Percentiles rank a stretch among this genome's conserved stretches.
Evolutionary conservation across 2,113 vertebrate genomes (phyloP).

Genomic region (Halcyon senegalensis): DNA sequence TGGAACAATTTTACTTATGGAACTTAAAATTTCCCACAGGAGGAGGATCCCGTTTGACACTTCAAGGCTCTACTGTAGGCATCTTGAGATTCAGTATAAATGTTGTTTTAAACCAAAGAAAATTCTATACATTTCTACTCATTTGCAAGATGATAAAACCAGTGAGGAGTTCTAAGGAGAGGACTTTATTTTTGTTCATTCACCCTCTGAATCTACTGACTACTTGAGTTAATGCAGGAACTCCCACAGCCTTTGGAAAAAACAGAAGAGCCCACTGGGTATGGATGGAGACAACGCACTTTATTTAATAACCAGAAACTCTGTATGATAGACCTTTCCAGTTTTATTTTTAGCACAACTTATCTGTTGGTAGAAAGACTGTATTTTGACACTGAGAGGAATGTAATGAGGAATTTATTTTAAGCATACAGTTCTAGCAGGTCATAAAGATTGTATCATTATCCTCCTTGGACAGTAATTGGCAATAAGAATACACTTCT

Average conservation of each 20-base stretch:
- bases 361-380: neutral
- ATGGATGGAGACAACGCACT: neutral
- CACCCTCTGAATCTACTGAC: neutral
- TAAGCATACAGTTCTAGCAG: conserved; percentile 16
- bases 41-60: neutral
- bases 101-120: neutral
- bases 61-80: neutral
- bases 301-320: conserved; percentile 29
- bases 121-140: neutral
- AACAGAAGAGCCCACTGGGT: neutral
- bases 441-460: conserved; percentile 39
- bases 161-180: neutral
- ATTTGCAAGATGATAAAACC: neutral
- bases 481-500: conserved; percentile 30
- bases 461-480: conserved; percentile 53
- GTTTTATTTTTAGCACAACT: conserved; percentile 40
- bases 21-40: neutral
- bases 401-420: conserved; percentile 42
- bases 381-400: conserved; percentile 13
- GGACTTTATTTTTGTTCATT: neutral
- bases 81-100: neutral
- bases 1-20: neutral
- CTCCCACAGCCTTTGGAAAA: neutral
- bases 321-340: conserved; percentile 16
- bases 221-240: neutral